These are phyloP conservation scores for Panagrolaimus sp. DNA, from an alignment of 1,140 invertebrate species.

Conservation along the genomic window DNA sequence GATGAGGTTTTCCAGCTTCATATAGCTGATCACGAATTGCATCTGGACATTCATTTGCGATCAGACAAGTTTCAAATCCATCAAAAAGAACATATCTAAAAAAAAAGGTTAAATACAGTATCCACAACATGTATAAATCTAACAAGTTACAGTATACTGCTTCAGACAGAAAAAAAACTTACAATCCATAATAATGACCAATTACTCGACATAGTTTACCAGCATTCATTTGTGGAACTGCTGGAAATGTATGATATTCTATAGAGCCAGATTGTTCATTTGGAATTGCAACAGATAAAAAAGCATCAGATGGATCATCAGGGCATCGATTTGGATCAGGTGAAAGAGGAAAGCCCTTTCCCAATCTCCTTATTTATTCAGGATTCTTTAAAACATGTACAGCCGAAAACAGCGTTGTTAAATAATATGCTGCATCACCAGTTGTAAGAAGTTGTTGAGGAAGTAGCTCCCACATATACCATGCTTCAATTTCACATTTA, in stretches of 20 bases:
- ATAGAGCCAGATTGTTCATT: slow-evolving; percentile 84
- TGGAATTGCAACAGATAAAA: slow-evolving; percentile 79
- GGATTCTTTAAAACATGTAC: slow-evolving; percentile 85
- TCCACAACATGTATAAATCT: too few relatives aligned
- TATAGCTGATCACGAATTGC: slow-evolving; percentile 68
- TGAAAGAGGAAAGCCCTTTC: slow-evolving; percentile 12
- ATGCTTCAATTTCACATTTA: slow-evolving; percentile 83
- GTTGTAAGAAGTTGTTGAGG: slow-evolving; percentile 75
- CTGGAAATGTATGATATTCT: slow-evolving; percentile 81
- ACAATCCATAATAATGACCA: slow-evolving; percentile 88
- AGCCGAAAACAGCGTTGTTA: slow-evolving; percentile 82
- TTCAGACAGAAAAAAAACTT: slow-evolving; percentile 70
- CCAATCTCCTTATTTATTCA: slow-evolving; percentile 38
- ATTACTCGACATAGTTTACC: slow-evolving; percentile 84
- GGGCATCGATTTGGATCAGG: too few relatives aligned
- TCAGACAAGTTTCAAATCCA: slow-evolving; percentile 73
- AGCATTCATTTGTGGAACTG: slow-evolving; percentile 81
- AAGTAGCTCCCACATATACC: slow-evolving; percentile 87
- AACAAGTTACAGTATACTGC: slow-evolving; percentile 78
- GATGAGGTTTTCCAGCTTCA: slow-evolving; percentile 71
- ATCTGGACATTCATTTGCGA: slow-evolving; percentile 82
- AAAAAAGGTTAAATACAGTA: too few relatives aligned
- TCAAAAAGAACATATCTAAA: slow-evolving; percentile 50
- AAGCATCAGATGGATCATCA: slow-evolving; percentile 62
- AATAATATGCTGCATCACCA: slow-evolving; percentile 85